Evolutionary conservation across 2,113 vertebrate species (phyloP).

Genomic region (Herpetotheres cachinnans): DNA sequence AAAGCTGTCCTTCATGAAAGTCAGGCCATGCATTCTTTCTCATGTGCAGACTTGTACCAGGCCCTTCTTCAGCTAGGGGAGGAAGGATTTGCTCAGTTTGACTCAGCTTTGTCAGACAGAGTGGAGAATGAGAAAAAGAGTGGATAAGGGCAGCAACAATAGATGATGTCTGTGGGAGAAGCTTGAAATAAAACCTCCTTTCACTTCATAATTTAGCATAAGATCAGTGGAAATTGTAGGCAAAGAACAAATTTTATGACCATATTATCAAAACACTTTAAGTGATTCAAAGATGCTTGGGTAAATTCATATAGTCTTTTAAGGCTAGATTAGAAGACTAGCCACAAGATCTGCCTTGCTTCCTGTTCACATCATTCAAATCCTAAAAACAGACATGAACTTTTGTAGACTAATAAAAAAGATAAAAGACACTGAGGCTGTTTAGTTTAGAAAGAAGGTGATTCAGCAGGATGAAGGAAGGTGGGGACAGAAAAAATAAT

Average conservation of each 20-base stretch:
- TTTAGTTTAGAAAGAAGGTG: not conserved
- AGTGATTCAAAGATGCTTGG: not conserved
- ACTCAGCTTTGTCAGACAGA: not conserved
- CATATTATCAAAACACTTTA: not conserved
- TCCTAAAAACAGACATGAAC: not conserved
- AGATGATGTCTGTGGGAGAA: not conserved
- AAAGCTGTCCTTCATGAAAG: not conserved
- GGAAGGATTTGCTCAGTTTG: not conserved
- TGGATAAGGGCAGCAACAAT: not conserved
- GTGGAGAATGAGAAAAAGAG: not conserved
- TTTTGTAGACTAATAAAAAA: not conserved
- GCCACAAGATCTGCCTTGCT: not conserved
- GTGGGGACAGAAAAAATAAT: not conserved
- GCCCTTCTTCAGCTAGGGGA: not conserved
- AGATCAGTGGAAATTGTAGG: not conserved
- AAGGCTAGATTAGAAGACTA: not conserved
- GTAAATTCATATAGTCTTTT: not conserved
- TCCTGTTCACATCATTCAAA: not conserved
- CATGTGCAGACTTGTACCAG: not conserved
- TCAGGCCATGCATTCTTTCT: not conserved
- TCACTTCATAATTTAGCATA: not conserved
- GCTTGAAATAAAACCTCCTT: not conserved
- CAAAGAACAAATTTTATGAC: not conserved
- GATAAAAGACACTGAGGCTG: not conserved
- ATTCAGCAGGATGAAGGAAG: not conserved